Percentiles rank a stretch among this genome's conserved stretches.
Conservation (phyloP, 2,888 invertebrate species). For the Rapana venosa region DNA sequence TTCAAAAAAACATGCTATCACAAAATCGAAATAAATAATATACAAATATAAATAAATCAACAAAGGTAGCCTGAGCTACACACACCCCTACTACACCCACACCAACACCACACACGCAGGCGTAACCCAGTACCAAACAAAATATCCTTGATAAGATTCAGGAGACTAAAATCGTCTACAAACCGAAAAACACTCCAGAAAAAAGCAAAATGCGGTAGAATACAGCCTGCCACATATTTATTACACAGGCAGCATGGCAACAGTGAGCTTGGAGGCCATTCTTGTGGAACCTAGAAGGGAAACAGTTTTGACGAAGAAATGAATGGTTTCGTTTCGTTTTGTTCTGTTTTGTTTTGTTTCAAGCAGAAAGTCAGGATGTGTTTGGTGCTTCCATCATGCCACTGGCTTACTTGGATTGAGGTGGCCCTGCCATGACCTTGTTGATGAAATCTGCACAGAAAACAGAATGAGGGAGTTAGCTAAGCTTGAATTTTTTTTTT, state of each 20-base stretch:
- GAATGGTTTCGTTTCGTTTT: neutral
- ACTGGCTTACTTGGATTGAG: slow-evolving; percentile 39
- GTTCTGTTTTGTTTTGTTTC: no score
- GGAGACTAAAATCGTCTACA: neutral
- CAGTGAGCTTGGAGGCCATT: neutral
- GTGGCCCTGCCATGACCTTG: slow-evolving; percentile 85
- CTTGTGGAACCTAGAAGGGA: neutral
- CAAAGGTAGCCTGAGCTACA: neutral
- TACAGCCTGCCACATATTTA: neutral
- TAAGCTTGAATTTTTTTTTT: no score
- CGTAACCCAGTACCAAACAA: neutral
- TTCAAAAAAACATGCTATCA: neutral
- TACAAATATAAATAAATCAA: neutral
- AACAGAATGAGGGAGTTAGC: neutral
- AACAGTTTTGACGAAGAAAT: neutral
- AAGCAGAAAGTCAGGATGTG: neutral
- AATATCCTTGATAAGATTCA: neutral
- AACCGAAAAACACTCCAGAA: neutral
- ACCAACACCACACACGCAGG: neutral
- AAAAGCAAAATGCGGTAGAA: neutral
- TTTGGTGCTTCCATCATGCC: neutral
- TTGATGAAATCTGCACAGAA: slow-evolving; percentile 88
- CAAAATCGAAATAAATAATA: neutral
- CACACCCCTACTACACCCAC: neutral
- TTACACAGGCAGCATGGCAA: neutral